These are phyloP conservation scores for Osmerus eperlanus DNA, from an alignment of 2,113 vertebrate species.

Conservation along the genomic window DNA sequence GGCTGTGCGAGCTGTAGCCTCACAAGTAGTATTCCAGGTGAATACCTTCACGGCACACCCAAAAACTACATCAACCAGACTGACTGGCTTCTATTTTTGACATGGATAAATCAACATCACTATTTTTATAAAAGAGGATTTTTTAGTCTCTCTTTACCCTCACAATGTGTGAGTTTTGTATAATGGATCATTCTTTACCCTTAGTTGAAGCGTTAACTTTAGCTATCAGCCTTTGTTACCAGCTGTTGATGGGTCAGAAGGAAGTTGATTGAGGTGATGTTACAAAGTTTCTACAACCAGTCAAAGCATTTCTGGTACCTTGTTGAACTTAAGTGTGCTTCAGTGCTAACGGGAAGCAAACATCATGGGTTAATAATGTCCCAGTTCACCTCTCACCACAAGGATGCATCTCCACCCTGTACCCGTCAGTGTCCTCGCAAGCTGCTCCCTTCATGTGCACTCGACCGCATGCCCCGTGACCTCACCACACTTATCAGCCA, in stretches of 20 bases:
- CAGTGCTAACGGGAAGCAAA: not conserved
- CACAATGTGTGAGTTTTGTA: constrained; percentile 3
- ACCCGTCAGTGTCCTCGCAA: not conserved
- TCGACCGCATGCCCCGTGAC: not conserved
- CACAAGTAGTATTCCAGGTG: not conserved
- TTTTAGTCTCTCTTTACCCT: constrained; percentile 10
- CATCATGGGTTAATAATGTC: not conserved
- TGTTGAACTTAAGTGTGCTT: not conserved
- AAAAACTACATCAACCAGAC: not conserved
- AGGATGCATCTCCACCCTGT: not conserved
- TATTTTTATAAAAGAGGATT: constrained; percentile 25
- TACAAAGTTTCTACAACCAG: no score
- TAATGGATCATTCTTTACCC: constrained; percentile 5
- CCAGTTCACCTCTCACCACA: not conserved
- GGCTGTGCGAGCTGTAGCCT: not conserved
- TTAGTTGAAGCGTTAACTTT: not conserved
- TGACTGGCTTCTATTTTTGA: constrained; percentile 9
- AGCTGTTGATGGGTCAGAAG: not conserved
- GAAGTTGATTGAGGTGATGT: not conserved
- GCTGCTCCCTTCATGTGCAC: not conserved
- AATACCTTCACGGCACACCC: constrained; percentile 7
- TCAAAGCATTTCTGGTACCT: not conserved
- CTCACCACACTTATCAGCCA: no score
- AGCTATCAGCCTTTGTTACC: constrained; percentile 5
- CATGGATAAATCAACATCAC: constrained; percentile 7